Evolutionary conservation across 2,797 vertebrate genomes (phyloP).

Genomic region (Macropus fuliginosus): DNA sequence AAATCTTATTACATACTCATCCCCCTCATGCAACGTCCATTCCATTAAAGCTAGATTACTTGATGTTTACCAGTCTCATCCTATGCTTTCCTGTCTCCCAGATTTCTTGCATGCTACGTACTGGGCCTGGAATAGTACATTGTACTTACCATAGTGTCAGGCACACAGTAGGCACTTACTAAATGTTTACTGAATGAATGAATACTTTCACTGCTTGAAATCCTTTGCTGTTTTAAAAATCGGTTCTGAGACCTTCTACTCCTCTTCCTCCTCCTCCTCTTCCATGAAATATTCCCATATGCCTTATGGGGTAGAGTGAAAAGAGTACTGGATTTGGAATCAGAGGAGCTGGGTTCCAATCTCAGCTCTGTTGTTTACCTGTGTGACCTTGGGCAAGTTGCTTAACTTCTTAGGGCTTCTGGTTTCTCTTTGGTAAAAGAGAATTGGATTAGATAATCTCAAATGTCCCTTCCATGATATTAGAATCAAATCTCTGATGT

Average conservation of each 20-base stretch:
- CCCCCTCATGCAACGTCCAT: neutral
- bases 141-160: no score
- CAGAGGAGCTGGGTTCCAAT: neutral
- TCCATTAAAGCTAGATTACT: neutral
- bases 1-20: neutral
- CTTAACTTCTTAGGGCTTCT: neutral
- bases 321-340: neutral
- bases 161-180: neutral
- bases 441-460: neutral
- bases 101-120: neutral
- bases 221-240: neutral
- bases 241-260: neutral
- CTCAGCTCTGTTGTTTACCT: neutral
- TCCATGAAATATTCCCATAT: neutral
- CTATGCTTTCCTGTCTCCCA: neutral
- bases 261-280: no score
- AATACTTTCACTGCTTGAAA: neutral
- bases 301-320: neutral
- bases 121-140: neutral
- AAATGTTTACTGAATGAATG: neutral
- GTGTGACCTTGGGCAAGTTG: neutral
- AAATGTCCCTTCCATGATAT: neutral
- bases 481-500: neutral
- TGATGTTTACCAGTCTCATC: neutral
- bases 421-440: neutral